Conservation (phyloP, 2,113 vertebrate species). For the Cyprinus carpio region DNA sequence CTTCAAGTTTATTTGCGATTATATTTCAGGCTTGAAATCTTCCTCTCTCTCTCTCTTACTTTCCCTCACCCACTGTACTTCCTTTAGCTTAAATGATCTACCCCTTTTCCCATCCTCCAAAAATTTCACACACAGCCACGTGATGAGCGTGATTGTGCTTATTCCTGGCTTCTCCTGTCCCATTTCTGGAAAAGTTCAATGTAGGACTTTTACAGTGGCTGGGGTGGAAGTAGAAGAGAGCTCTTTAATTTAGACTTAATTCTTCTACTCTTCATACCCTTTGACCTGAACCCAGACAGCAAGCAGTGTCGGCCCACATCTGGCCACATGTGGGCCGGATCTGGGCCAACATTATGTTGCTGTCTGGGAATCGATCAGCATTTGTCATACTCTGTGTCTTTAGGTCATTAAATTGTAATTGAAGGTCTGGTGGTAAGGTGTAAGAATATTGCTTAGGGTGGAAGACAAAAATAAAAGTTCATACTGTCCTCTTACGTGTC, state of each 20-base stretch:
- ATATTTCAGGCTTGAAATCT: conserved; percentile 13
- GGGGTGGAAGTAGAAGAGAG: not conserved
- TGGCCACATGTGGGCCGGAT: no score
- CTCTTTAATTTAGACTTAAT: conserved; percentile 3
- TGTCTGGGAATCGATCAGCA: conserved; percentile 36
- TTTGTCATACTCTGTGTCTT: conserved; percentile 39
- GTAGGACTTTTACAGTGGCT: conserved; percentile 7
- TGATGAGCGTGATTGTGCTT: not conserved
- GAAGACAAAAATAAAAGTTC: conserved; percentile 28
- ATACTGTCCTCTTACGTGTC: not conserved
- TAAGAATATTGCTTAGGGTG: conserved; percentile 39
- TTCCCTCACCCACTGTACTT: conserved; percentile 3
- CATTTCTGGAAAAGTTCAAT: conserved; percentile 15
- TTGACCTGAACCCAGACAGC: no score
- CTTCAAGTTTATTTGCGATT: conserved; percentile 21
- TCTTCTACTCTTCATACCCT: not conserved
- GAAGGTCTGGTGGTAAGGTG: conserved; percentile 60
- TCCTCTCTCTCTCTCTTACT: not conserved
- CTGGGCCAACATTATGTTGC: no score
- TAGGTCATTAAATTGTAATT: conserved; percentile 62
- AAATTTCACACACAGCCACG: not conserved
- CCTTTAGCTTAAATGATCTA: not conserved
- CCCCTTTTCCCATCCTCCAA: not conserved
- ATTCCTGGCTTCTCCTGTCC: not conserved
- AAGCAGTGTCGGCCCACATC: no score